Percentiles rank a stretch among this genome's conserved stretches.
Evolutionary conservation across 2,888 invertebrate genomes (phyloP).

Genomic region (Tinea semifulvella): DNA sequence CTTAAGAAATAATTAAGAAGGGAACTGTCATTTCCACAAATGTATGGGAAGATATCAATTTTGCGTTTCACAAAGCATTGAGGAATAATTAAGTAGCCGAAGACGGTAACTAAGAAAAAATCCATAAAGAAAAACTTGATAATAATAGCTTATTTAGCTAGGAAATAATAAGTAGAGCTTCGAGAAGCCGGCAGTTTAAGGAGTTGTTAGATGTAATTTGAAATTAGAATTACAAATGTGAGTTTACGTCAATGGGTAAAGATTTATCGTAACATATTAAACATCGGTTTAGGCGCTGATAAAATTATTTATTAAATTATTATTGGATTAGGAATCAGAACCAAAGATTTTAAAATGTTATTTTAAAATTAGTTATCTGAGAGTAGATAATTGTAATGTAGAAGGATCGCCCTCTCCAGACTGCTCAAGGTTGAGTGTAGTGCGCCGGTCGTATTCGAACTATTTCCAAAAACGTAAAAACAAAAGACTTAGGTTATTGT

Average conservation of each 20-base stretch:
- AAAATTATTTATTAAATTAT: conserved; percentile 45
- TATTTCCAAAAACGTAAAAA: conserved; percentile 45
- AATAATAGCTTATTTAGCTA: no score
- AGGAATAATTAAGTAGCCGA: no score
- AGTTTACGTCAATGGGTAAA: conserved; percentile 45
- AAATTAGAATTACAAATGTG: conserved; percentile 62
- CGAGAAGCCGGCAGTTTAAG: background rate
- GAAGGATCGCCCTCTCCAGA: conserved; percentile 61
- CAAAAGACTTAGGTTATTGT: conserved; percentile 36
- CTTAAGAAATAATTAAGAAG: no score
- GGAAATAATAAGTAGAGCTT: no score
- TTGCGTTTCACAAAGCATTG: no score
- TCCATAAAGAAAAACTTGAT: background rate
- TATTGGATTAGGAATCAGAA: conserved; percentile 86
- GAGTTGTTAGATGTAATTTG: conserved; percentile 58
- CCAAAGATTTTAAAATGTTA: conserved; percentile 76
- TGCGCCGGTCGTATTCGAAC: conserved; percentile 54
- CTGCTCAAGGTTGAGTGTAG: conserved; percentile 54
- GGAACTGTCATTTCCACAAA: no score
- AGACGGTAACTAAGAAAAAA: no score
- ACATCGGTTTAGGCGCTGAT: conserved; percentile 47
- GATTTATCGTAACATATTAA: background rate
- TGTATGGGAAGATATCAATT: no score
- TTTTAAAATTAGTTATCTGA: conserved; percentile 63
- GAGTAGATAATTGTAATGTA: conserved; percentile 50